These are phyloP conservation scores for Alexandromys fortis DNA, from an alignment of 2,113 vertebrate species.

Conservation along the genomic window DNA sequence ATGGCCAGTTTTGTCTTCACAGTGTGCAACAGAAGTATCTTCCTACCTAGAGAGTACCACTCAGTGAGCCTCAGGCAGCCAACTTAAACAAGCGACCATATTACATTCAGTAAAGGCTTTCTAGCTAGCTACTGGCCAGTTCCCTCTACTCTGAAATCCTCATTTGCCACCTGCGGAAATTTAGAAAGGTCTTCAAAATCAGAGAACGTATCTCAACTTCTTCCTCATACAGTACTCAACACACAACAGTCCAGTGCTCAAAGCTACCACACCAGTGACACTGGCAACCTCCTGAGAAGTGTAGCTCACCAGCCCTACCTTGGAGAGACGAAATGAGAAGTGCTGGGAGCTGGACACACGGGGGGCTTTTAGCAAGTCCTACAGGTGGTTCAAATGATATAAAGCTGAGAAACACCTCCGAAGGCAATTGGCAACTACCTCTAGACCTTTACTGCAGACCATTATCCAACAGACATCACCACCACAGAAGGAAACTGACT, in stretches of 20 bases:
- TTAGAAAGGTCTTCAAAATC: not conserved
- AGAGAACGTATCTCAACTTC: slow-evolving; percentile 18
- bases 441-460: not conserved
- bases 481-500: slow-evolving; percentile 45
- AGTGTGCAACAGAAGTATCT: slow-evolving; percentile 18
- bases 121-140: not conserved
- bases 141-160: not conserved
- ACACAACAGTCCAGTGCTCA: not conserved
- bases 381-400: slow-evolving; percentile 1
- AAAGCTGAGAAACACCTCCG: not conserved
- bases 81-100: not conserved
- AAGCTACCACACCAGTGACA: not conserved
- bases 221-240: slow-evolving; percentile 16
- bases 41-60: not conserved
- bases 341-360: not conserved
- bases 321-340: not conserved
- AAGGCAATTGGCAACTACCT: slow-evolving; percentile 27
- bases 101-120: slow-evolving; percentile 3
- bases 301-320: not conserved
- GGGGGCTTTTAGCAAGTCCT: slow-evolving; percentile 20
- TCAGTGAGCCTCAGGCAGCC: not conserved
- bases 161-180: not conserved
- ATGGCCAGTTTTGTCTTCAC: not conserved
- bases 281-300: slow-evolving; percentile 19
- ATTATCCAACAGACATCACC: slow-evolving; percentile 47